A percentile compares a stretch with the other conserved stretches of the same genome.
These are phyloP conservation scores for Pandemis heparana DNA, from an alignment of 2,888 invertebrate species.

Conservation along the genomic window DNA sequence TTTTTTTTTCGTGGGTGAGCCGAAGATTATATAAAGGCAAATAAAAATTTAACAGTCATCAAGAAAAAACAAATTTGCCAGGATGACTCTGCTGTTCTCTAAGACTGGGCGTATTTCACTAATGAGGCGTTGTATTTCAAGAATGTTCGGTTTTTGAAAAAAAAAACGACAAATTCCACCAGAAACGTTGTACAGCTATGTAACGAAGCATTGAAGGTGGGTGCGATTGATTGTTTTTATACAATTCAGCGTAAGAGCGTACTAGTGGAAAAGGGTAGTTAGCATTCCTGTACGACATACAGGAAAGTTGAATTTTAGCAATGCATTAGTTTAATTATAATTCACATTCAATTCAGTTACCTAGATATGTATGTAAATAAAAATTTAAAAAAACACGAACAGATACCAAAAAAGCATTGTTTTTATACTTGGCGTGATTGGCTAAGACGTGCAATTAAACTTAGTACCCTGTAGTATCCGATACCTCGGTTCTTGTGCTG, in stretches of 20 bases:
- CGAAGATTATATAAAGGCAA: background rate
- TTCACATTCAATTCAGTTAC: too few relatives aligned
- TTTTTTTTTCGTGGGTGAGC: background rate
- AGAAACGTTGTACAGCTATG: too few relatives aligned
- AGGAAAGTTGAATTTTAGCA: too few relatives aligned
- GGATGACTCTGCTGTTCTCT: background rate
- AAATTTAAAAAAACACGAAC: too few relatives aligned
- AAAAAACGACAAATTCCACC: too few relatives aligned
- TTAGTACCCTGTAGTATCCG: background rate
- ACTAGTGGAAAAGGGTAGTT: too few relatives aligned
- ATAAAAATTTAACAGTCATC: constrained; percentile 1
- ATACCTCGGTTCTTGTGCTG: background rate
- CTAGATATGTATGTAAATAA: too few relatives aligned
- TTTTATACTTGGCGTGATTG: background rate
- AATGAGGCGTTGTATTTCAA: constrained; percentile 1
- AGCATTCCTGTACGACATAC: too few relatives aligned
- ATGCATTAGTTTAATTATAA: too few relatives aligned
- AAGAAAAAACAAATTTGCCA: constrained; percentile 1
- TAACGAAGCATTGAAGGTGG: too few relatives aligned
- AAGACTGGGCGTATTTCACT: background rate
- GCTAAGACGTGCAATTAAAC: constrained; percentile 1
- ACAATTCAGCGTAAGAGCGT: too few relatives aligned
- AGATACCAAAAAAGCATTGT: background rate
- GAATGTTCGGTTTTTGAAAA: background rate
- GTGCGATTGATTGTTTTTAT: too few relatives aligned